phyloP scores from a whole-genome alignment of 2,113 vertebrate genomes.

The Gracilinanus agilis region DNA sequence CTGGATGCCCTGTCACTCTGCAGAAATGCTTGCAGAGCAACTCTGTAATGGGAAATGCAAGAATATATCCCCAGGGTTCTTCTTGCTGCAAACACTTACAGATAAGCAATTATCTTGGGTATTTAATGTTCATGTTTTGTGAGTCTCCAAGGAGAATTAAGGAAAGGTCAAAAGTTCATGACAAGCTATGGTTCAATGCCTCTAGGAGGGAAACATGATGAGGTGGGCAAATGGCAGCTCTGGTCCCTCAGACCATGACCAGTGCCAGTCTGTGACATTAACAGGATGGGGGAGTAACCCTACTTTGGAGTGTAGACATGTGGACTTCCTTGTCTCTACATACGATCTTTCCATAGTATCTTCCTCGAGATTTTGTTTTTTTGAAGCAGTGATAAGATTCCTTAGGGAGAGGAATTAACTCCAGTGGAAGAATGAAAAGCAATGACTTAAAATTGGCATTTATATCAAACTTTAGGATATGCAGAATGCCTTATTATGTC shows the following conservation, averaged over 20 bases:
- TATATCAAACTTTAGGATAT: neutral
- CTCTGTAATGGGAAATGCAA: neutral
- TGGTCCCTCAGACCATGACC: neutral
- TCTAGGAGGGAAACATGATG: neutral
- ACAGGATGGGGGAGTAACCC: neutral
- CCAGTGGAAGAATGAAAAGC: neutral
- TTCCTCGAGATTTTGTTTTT: neutral
- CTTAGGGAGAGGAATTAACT: neutral
- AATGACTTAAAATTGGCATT: neutral
- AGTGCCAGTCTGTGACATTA: neutral
- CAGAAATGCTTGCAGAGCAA: neutral
- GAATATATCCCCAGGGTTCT: neutral
- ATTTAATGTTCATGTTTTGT: conserved; percentile 20
- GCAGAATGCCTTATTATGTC: neutral
- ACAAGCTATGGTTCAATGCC: neutral
- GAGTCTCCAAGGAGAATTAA: conserved; percentile 33
- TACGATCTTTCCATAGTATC: neutral
- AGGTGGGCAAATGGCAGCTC: neutral
- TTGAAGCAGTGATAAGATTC: neutral
- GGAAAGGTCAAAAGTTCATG: conserved; percentile 4
- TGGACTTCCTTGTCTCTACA: neutral
- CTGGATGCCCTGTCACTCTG: neutral
- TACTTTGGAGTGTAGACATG: neutral
- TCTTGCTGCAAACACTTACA: neutral
- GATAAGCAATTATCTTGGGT: conserved; percentile 19